Evolutionary conservation across 2,113 vertebrate genomes (phyloP).

Genomic region (Zeus faber): DNA sequence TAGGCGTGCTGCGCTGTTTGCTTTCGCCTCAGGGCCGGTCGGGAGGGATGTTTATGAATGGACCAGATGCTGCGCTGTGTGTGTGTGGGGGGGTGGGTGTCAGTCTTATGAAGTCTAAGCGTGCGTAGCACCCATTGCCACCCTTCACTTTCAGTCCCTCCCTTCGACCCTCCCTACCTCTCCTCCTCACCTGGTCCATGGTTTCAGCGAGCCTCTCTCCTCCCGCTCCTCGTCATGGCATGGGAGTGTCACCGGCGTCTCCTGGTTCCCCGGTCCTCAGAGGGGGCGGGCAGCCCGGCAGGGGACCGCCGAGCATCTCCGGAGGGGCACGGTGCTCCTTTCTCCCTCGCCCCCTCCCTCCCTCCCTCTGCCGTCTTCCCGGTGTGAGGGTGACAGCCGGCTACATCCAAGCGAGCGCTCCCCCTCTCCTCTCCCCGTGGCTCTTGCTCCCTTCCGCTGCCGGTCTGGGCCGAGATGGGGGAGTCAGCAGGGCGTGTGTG

Average conservation of each 20-base stretch:
- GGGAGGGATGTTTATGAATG: conserved; percentile 34
- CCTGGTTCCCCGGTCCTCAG: conserved; percentile 24
- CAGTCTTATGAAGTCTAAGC: conserved; percentile 26
- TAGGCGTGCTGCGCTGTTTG: neutral
- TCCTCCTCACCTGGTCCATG: conserved; percentile 75
- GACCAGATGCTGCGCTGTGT: neutral
- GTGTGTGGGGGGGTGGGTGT: too few relatives aligned
- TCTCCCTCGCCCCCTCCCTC: conserved; percentile 1
- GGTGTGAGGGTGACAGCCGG: conserved; percentile 44
- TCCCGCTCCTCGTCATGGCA: conserved; percentile 65
- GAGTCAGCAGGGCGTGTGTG: conserved; percentile 24
- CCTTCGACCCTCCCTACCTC: conserved; percentile 5
- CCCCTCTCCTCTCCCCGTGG: neutral
- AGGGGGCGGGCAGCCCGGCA: conserved; percentile 50
- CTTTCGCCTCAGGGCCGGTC: neutral
- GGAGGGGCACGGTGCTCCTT: conserved; percentile 49
- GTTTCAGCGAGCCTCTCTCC: conserved; percentile 59
- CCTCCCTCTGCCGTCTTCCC: conserved; percentile 13
- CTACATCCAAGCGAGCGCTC: conserved; percentile 24
- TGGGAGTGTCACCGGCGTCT: conserved; percentile 21
- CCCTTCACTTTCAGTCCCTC: conserved; percentile 33
- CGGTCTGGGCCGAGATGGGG: conserved; percentile 23
- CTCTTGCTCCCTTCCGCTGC: neutral
- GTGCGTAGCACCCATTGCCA: conserved; percentile 23
- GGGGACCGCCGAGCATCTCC: conserved; percentile 30